Percentiles rank a stretch among this genome's conserved stretches.
Evolutionary conservation across 2,797 vertebrate genomes (phyloP).

Genomic region (Pipistrellus kuhlii): DNA sequence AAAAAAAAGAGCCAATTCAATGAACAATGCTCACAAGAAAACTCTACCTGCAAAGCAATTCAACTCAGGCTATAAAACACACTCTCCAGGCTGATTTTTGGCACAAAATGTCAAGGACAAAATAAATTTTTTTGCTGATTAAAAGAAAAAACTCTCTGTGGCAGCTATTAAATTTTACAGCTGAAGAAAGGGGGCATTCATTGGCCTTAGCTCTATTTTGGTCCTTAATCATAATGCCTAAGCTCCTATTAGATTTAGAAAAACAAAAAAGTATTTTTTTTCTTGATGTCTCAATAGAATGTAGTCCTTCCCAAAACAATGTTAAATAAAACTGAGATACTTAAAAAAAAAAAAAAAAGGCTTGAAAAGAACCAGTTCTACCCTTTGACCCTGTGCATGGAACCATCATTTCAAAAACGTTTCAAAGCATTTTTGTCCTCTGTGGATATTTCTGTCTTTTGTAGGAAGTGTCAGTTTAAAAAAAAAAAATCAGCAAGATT

Average conservation of each 20-base stretch:
- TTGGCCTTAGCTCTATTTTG: slow-evolving; percentile 15
- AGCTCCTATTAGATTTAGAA: slow-evolving; percentile 77
- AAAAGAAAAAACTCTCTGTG: slow-evolving; percentile 78
- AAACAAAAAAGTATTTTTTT: slow-evolving; percentile 75
- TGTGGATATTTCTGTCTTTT: slow-evolving; percentile 48
- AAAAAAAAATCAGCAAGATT: neutral
- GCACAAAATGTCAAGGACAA: slow-evolving; percentile 83
- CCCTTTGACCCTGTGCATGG: slow-evolving; percentile 52
- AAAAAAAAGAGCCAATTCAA: slow-evolving; percentile 9
- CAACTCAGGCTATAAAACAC: slow-evolving; percentile 73
- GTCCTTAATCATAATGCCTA: slow-evolving; percentile 74
- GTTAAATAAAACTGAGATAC: slow-evolving; percentile 63
- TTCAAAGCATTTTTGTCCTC: slow-evolving; percentile 67
- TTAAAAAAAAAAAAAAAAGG: neutral
- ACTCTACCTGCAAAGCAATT: slow-evolving; percentile 59
- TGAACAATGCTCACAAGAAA: slow-evolving; percentile 44
- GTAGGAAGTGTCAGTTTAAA: slow-evolving; percentile 2
- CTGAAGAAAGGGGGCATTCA: slow-evolving; percentile 80
- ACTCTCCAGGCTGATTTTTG: slow-evolving; percentile 74
- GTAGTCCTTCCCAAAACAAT: slow-evolving; percentile 69
- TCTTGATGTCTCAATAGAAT: slow-evolving; percentile 69
- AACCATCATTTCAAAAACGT: slow-evolving; percentile 59
- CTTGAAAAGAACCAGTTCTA: slow-evolving; percentile 65
- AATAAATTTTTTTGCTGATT: slow-evolving; percentile 84
- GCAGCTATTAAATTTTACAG: slow-evolving; percentile 79